Evolutionary conservation across 2,888 invertebrate genomes (phyloP), one percentile per base, ranked within the genome.

Genomic region (Steinernema hermaphroditum): DNA sequence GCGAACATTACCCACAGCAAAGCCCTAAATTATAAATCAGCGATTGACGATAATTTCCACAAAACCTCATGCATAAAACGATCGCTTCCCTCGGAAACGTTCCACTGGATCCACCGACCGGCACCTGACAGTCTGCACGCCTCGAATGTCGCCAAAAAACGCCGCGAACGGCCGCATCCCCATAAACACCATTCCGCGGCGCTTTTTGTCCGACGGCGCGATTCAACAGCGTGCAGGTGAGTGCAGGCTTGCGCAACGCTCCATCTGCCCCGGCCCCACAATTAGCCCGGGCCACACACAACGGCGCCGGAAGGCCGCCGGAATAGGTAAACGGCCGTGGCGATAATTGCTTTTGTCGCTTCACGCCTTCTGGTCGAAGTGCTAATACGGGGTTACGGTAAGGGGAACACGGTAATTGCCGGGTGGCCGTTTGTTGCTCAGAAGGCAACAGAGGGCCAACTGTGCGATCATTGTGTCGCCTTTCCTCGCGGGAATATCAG

Each of bases 261-360:
- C 24, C 54, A 54, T 27, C 54, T 54, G 54, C 9, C 46, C 12
- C 9, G 22, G 46, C 54, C 6, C 54, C 2, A 22, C 24, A 54
- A 27, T 22, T 54, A 37, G 27, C 54, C 54, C 54, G 54, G 27
- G 54, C 54, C 27, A 27, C 54, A 54, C 54, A 27, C 54, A 27
- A 14, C 14, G 27, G 27, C 27, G 12, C 22, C 54, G 12, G 54
- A 27, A 24, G 2, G 54, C 46, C n/a, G 54, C 12, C 54, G 22
- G 37, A 37, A 37, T 37, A 37, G 37, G 37, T 37, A 37, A 37
- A 37, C 19, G 24, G 6, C 22, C 6, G 8, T 54, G 24, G 24
- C 6, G 27, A 54, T 54, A 54, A 54, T 54, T 54, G 54, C 54
- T 27, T 54, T 54, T 54, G 54, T 54, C 19, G 54, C 46, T 46